phyloP scores from a whole-genome alignment of 2,113 vertebrate species.

The Verasper variegatus region DNA sequence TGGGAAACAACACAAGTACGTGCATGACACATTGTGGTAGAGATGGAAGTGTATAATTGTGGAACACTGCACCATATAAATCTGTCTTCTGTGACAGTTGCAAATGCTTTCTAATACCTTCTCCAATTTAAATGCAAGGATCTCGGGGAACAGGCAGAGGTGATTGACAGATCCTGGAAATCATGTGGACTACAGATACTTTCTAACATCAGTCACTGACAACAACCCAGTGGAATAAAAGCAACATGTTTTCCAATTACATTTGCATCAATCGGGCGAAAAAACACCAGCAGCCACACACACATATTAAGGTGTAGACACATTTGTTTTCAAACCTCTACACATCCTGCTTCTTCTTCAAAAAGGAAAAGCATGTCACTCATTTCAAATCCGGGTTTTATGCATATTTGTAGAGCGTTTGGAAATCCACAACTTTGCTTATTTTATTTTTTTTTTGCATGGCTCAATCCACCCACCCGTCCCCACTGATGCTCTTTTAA shows the following conservation, averaged over 20 bases:
- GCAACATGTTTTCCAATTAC: conserved; percentile 27
- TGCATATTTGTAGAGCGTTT: conserved; percentile 25
- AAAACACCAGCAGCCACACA: not conserved
- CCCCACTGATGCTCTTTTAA: not conserved
- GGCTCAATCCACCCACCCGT: conserved; percentile 26
- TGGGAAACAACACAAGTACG: not conserved
- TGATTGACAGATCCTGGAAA: conserved; percentile 4
- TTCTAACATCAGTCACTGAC: conserved; percentile 7
- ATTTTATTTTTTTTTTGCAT: not conserved
- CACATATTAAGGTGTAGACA: not conserved
- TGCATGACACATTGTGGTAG: not conserved
- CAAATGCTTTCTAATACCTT: not conserved
- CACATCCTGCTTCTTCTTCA: not conserved
- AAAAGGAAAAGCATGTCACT: conserved; percentile 7
- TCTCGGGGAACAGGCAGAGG: not conserved
- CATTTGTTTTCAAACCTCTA: not conserved
- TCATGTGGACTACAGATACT: conserved; percentile 9
- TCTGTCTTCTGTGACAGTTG: not conserved
- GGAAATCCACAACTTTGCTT: conserved; percentile 16
- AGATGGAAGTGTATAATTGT: conserved; percentile 3
- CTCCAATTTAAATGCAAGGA: not conserved
- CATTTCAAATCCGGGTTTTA: conserved; percentile 3
- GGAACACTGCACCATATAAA: conserved; percentile 9
- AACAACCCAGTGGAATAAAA: conserved; percentile 11
- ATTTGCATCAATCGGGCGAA: not conserved